Evolutionary conservation across 2,888 invertebrate genomes (phyloP).

Genomic region (Spatulosminthurus flaviceps): DNA sequence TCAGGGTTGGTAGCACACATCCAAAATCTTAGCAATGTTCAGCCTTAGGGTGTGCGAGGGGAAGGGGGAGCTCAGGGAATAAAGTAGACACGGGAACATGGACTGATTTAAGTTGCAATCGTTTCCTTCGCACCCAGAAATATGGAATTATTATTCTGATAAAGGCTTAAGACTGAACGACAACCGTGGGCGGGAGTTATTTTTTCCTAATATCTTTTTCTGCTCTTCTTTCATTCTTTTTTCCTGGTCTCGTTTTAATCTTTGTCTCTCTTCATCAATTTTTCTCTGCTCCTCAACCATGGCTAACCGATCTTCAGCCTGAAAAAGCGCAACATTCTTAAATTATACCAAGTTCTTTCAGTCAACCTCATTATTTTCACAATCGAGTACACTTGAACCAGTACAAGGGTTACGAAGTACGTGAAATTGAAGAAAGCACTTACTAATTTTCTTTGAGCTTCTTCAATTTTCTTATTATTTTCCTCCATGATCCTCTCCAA

Average conservation of each 20-base stretch:
- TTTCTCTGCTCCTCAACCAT: conserved; percentile 96
- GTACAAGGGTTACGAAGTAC: not conserved
- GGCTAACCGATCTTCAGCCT: conserved; percentile 96
- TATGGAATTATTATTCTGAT: not conserved
- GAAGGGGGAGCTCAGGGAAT: not conserved
- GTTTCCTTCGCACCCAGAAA: not conserved
- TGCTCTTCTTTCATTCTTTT: conserved; percentile 93
- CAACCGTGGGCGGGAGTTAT: conserved; percentile 93
- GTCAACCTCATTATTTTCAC: not conserved
- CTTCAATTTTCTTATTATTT: conserved; percentile 97
- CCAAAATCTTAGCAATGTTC: not conserved
- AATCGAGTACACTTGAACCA: not conserved
- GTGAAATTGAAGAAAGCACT: conserved; percentile 66
- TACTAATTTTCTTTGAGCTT: conserved; percentile 96
- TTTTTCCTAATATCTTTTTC: conserved; percentile 95
- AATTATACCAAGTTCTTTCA: conserved; percentile 14
- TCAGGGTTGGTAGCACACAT: not conserved
- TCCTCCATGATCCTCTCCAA: conserved; percentile 96
- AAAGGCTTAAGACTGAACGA: conserved; percentile 72
- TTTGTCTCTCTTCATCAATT: conserved; percentile 94
- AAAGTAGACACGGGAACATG: not conserved
- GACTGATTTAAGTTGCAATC: not conserved
- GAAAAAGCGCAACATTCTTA: conserved; percentile 59
- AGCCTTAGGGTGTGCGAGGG: conserved; percentile 1
- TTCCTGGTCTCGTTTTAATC: conserved; percentile 91